Conservation (phyloP, 2,888 invertebrate species). For the Eupsilia transversa region DNA sequence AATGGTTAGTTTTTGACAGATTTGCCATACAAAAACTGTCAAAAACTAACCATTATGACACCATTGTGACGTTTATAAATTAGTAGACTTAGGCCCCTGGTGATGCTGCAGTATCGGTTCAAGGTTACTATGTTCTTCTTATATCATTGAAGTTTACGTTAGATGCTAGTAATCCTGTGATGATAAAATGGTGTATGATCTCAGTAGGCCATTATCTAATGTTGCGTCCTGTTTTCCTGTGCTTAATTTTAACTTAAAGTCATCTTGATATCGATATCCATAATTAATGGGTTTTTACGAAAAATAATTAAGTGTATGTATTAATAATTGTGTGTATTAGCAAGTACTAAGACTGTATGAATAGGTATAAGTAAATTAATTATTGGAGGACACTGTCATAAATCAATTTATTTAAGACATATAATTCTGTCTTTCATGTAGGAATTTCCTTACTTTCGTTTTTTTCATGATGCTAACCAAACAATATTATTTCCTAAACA, state of each 20-base stretch:
- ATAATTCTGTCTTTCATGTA: not conserved
- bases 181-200: too few species aligned
- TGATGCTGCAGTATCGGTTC: too few species aligned
- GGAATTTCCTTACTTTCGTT: not conserved
- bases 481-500: not conserved
- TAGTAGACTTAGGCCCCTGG: too few species aligned
- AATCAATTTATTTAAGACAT: not conserved
- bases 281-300: not conserved
- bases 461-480: not conserved
- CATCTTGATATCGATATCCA: not conserved
- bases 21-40: too few species aligned
- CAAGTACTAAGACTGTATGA: not conserved
- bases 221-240: not conserved
- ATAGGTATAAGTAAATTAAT: not conserved
- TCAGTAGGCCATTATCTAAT: too few species aligned
- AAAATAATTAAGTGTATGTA: not conserved
- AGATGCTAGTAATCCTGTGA: too few species aligned
- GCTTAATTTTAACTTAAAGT: not conserved
- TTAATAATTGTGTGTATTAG: too few species aligned
- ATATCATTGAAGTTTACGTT: too few species aligned
- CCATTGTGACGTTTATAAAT: too few species aligned
- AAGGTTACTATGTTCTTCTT: too few species aligned
- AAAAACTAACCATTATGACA: too few species aligned
- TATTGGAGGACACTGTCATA: not conserved
- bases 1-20: too few species aligned